Conservation (phyloP, 2,113 vertebrate genomes). For the Sula dactylatra region DNA sequence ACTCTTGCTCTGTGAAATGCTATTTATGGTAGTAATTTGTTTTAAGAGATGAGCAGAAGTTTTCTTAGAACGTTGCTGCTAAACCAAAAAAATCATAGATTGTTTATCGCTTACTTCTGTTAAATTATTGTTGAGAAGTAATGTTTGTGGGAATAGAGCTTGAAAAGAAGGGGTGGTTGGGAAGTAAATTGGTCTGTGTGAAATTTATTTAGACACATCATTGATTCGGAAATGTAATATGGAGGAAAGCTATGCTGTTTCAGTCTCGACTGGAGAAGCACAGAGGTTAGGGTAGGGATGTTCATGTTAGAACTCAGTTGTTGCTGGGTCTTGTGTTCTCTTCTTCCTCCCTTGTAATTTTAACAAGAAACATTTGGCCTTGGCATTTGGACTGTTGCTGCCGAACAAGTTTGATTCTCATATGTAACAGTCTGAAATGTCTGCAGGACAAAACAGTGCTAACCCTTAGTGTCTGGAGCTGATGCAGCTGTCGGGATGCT, state of each 20-base stretch:
- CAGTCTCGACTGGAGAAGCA: background rate
- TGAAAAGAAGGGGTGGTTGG: background rate
- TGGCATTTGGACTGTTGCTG: background rate
- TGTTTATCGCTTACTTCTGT: background rate
- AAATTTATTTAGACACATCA: background rate
- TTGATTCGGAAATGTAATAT: background rate
- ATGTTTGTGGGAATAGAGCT: background rate
- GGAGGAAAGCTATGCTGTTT: background rate
- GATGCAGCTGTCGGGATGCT: background rate
- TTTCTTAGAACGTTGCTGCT: background rate
- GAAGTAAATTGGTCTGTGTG: background rate
- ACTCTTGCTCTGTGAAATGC: background rate
- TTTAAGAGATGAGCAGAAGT: background rate
- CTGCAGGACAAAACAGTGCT: background rate
- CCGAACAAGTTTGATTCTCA: background rate
- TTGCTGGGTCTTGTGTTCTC: background rate
- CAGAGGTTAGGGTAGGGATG: background rate
- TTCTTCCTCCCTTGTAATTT: background rate
- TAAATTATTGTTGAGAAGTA: background rate
- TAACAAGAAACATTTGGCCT: background rate
- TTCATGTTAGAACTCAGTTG: background rate
- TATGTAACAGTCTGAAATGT: background rate
- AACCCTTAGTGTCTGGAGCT: background rate
- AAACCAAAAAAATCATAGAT: background rate
- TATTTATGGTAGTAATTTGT: background rate